A percentile compares a stretch with the other conserved stretches of the same genome.
These are phyloP conservation scores for Aphelinus certus DNA, from an alignment of 1,140 invertebrate species.

Conservation along the genomic window DNA sequence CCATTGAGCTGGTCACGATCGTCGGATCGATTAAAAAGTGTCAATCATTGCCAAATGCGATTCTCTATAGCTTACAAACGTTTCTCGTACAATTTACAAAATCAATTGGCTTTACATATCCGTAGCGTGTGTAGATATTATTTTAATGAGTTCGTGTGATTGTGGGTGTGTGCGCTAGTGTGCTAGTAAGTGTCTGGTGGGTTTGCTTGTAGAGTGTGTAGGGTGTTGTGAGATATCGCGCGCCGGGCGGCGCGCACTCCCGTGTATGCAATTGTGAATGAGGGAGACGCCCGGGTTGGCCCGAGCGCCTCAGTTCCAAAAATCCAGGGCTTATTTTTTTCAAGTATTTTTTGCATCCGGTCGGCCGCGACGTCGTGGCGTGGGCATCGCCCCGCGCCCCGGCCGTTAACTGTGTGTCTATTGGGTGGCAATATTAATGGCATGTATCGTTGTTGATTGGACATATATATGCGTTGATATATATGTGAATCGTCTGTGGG, in stretches of 20 bases:
- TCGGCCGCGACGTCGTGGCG: conserved; percentile 39
- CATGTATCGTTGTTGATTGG: conserved; percentile 49
- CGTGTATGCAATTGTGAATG: conserved; percentile 56
- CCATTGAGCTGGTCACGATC: too few relatives aligned
- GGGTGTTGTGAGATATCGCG: conserved; percentile 47
- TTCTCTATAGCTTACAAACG: conserved; percentile 28
- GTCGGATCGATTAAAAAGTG: too few relatives aligned
- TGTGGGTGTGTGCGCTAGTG: conserved; percentile 39
- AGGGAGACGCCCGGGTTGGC: conserved; percentile 57
- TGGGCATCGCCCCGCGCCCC: conserved; percentile 52
- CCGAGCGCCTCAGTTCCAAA: conserved; percentile 52
- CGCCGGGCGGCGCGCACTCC: conserved; percentile 35
- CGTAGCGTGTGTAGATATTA: conserved; percentile 60
- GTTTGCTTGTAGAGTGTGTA: conserved; percentile 48
- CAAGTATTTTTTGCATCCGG: conserved; percentile 37
- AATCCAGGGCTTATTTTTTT: conserved; percentile 58
- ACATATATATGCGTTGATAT: conserved; percentile 29
- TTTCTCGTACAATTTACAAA: conserved; percentile 62
- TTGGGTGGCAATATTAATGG: conserved; percentile 49
- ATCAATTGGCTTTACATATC: conserved; percentile 69
- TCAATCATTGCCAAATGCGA: conserved; percentile 8
- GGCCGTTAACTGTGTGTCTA: conserved; percentile 50
- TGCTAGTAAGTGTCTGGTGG: conserved; percentile 46
- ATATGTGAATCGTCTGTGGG: conserved; percentile 17
- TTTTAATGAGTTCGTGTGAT: conserved; percentile 35